Evolutionary conservation across 2,888 invertebrate species (phyloP).

Genomic region (Amiota mariae): DNA sequence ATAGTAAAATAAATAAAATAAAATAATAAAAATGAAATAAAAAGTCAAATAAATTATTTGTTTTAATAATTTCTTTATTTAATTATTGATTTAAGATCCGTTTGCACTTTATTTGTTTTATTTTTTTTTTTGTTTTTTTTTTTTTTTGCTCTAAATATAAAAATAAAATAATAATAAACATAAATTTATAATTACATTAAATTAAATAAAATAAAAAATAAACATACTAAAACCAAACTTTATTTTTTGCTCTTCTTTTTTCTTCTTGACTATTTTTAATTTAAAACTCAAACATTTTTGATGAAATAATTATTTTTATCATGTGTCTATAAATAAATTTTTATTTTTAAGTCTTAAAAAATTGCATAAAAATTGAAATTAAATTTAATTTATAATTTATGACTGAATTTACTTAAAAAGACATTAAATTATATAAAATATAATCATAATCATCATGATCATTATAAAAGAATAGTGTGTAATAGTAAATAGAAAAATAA

Average conservation of each 20-base stretch:
- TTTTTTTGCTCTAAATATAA: slow-evolving; percentile 14
- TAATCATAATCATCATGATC: slow-evolving; percentile 24
- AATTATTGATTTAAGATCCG: slow-evolving; percentile 54
- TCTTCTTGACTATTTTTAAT: too few species aligned
- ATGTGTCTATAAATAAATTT: not conserved
- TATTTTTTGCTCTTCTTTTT: too few species aligned
- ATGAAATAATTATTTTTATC: too few species aligned
- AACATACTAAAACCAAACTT: too few species aligned
- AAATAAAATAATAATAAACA: too few species aligned
- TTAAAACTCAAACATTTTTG: too few species aligned
- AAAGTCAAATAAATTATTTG: slow-evolving; percentile 40
- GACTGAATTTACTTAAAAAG: slow-evolving; percentile 35
- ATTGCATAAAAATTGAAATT: slow-evolving; percentile 41
- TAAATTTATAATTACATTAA: too few species aligned
- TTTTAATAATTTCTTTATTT: slow-evolving; percentile 55
- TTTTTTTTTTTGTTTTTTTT: slow-evolving; percentile 47
- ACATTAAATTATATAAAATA: slow-evolving; percentile 58
- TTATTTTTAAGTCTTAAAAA: slow-evolving; percentile 56
- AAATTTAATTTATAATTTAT: not conserved
- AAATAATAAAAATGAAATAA: slow-evolving; percentile 30
- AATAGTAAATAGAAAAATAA: too few species aligned
- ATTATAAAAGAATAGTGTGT: too few species aligned
- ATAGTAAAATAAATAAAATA: slow-evolving; percentile 42
- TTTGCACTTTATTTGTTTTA: slow-evolving; percentile 43
- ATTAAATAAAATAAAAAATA: too few species aligned